Conservation (phyloP, 1,140 invertebrate species). For the Doryteuthis pealeii region DNA sequence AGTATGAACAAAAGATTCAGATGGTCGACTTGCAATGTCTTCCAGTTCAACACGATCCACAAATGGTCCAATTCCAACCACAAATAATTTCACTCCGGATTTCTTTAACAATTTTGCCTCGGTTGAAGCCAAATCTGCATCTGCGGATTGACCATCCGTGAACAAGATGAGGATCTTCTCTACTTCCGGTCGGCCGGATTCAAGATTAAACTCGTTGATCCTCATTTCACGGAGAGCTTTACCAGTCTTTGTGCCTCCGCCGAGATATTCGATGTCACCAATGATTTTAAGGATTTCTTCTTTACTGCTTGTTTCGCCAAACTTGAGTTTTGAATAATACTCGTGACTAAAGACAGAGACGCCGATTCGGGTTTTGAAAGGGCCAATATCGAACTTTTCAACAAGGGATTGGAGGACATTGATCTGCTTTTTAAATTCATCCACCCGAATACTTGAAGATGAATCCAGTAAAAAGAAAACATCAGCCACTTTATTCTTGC, state of each 20-base stretch:
- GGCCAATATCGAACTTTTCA: conserved; percentile 41
- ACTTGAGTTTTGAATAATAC: conserved; percentile 31
- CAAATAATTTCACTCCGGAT: conserved; percentile 37
- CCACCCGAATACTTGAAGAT: conserved; percentile 48
- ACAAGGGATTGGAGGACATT: conserved; percentile 41
- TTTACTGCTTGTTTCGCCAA: conserved; percentile 33
- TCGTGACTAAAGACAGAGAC: conserved; percentile 36
- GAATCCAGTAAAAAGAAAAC: conserved; percentile 50
- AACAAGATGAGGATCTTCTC: conserved; percentile 40
- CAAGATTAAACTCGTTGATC: conserved; percentile 27
- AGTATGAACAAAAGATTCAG: conserved; percentile 30
- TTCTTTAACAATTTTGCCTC: conserved; percentile 22
- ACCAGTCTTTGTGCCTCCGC: conserved; percentile 23
- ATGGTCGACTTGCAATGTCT: conserved; percentile 29
- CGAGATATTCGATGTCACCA: conserved; percentile 21
- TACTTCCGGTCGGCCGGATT: conserved; percentile 28
- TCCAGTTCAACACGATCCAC: conserved; percentile 37
- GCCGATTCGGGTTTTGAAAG: conserved; percentile 36
- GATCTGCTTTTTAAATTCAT: conserved; percentile 43
- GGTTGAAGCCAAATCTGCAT: conserved; percentile 33
- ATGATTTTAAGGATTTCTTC: conserved; percentile 28
- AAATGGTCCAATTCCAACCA: conserved; percentile 39
- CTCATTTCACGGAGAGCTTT: conserved; percentile 33
- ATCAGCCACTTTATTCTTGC: conserved; percentile 48
- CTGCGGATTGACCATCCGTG: conserved; percentile 48